Evolutionary conservation across 2,113 vertebrate species (phyloP).

Genomic region (Antechinus flavipes): DNA sequence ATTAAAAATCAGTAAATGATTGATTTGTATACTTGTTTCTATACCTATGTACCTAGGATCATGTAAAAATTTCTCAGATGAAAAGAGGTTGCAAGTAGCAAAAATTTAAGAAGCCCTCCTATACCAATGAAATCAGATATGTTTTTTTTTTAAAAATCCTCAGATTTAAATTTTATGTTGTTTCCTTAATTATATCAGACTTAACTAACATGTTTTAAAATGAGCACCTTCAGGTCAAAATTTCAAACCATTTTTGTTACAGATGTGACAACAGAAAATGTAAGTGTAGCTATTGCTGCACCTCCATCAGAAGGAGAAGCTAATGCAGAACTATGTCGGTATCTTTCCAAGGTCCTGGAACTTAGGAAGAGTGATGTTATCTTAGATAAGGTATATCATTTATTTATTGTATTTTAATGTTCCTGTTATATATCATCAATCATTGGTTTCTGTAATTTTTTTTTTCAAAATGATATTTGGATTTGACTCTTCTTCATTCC

Average conservation of each 20-base stretch:
- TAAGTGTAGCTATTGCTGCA: conserved; percentile 92
- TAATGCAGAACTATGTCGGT: conserved; percentile 92
- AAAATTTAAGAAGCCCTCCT: too few relatives aligned
- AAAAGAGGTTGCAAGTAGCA: too few relatives aligned
- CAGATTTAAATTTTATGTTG: neutral
- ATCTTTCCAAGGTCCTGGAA: conserved; percentile 90
- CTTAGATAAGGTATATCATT: conserved; percentile 90
- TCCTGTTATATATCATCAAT: neutral
- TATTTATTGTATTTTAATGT: neutral
- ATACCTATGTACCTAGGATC: too few relatives aligned
- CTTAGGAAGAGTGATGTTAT: conserved; percentile 91
- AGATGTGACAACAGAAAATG: conserved; percentile 90
- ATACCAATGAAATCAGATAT: neutral
- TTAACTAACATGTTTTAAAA: neutral
- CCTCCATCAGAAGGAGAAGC: conserved; percentile 95
- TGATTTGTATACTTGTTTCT: too few relatives aligned
- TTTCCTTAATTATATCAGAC: neutral
- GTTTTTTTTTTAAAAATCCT: neutral
- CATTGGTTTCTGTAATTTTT: neutral
- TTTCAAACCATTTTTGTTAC: conserved; percentile 12
- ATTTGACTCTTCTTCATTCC: neutral
- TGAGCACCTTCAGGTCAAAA: neutral
- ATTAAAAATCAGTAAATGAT: too few relatives aligned
- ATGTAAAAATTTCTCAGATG: too few relatives aligned
- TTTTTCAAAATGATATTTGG: neutral